Conservation (phyloP, 1,140 invertebrate species). For the Heliconius congener region DNA sequence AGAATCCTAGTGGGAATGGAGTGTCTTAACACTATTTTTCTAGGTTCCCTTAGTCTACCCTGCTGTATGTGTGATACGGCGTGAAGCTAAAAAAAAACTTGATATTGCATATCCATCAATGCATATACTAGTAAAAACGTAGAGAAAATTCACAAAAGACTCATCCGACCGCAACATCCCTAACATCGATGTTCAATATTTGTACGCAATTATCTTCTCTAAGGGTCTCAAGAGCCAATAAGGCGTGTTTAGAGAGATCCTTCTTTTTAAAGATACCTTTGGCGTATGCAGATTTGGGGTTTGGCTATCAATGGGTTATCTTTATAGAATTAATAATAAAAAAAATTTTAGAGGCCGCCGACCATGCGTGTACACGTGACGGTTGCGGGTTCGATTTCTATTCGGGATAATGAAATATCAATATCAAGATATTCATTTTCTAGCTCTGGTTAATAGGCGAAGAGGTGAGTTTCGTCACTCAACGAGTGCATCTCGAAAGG, state of each 20-base stretch:
- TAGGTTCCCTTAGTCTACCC: neutral
- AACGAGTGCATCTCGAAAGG: no score
- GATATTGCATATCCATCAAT: no score
- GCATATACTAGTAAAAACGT: neutral
- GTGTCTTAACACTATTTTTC: neutral
- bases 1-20: neutral
- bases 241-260: constrained; percentile 20
- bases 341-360: no score
- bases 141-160: constrained; percentile 14
- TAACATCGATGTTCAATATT: constrained; percentile 29
- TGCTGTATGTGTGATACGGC: neutral
- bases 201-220: constrained; percentile 25
- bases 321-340: neutral
- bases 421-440: no score
- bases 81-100: no score
- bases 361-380: no score
- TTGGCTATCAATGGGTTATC: neutral
- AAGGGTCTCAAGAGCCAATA: constrained; percentile 27
- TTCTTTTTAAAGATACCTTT: constrained; percentile 16
- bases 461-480: no score
- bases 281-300: neutral
- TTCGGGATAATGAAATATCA: no score
- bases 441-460: no score
- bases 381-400: no score
- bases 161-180: constrained; percentile 15